A percentile compares a stretch with the other conserved stretches of the same genome.
phyloP scores from a whole-genome alignment of 2,888 invertebrate species.

The Brachypterus glaber region DNA sequence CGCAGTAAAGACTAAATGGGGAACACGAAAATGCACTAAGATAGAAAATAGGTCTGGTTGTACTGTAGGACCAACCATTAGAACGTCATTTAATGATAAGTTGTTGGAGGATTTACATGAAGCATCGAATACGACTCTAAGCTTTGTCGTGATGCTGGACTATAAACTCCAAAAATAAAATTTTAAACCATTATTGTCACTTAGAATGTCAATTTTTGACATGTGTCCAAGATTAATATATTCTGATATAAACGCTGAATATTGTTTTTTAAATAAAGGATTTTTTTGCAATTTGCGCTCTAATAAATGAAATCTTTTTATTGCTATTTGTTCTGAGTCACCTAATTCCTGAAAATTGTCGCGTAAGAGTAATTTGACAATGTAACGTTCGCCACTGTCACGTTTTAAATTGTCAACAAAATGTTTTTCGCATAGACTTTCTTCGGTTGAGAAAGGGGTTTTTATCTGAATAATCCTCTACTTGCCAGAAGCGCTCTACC shows the following conservation, averaged over 20 bases:
- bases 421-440: conserved; percentile 1
- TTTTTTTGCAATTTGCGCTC: conserved; percentile 10
- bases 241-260: conserved; percentile 11
- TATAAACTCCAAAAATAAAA: conserved; percentile 11
- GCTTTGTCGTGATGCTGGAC: conserved; percentile 12
- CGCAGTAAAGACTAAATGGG: conserved; percentile 2
- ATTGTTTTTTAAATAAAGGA: conserved; percentile 5
- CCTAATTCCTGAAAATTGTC: conserved; percentile 6
- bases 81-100: conserved; percentile 11
- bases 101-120: conserved; percentile 7
- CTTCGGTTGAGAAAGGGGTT: background rate
- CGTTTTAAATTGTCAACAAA: conserved; percentile 1
- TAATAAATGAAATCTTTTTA: conserved; percentile 5
- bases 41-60: conserved; percentile 10
- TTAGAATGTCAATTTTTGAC: background rate
- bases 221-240: conserved; percentile 13
- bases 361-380: conserved; percentile 5
- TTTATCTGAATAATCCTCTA: too few species aligned
- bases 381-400: conserved; percentile 2
- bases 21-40: conserved; percentile 6
- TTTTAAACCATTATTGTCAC: background rate
- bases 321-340: conserved; percentile 6
- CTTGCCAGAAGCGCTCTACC: conserved; percentile 5
- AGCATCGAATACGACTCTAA: conserved; percentile 13
- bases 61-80: conserved; percentile 11